phyloP scores from a whole-genome alignment of 1,140 invertebrate species.

The Lepidurus packardi region DNA sequence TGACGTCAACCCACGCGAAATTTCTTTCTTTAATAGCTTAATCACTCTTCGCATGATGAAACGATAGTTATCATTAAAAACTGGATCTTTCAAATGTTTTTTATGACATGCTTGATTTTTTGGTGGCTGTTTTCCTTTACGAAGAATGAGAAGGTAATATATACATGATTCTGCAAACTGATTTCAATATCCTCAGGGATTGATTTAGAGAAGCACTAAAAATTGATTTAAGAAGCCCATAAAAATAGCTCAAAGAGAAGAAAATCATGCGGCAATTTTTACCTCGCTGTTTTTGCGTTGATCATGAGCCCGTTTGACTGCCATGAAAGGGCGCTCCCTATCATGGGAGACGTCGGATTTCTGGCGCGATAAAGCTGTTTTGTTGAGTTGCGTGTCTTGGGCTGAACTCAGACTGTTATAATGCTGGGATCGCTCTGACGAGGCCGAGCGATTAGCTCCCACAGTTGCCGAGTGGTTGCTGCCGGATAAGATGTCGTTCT shows the following conservation, averaged over 20 bases:
- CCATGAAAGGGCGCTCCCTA: conserved; percentile 57
- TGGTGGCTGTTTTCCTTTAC: neutral
- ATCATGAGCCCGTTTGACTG: conserved; percentile 59
- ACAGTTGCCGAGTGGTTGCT: conserved; percentile 52
- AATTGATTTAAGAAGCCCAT: neutral
- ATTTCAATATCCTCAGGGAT: neutral
- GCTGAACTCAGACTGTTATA: conserved; percentile 35
- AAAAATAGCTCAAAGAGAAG: neutral
- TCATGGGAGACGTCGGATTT: conserved; percentile 49
- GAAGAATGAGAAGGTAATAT: neutral
- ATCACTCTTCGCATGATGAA: too few species aligned
- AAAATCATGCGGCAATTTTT: neutral
- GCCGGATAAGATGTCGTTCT: conserved; percentile 43
- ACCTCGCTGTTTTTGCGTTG: conserved; percentile 38
- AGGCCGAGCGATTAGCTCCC: conserved; percentile 47
- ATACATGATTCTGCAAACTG: neutral
- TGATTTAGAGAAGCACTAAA: neutral
- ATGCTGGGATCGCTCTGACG: conserved; percentile 40
- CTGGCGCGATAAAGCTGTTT: conserved; percentile 46
- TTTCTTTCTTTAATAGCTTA: too few species aligned
- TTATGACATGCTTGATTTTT: neutral
- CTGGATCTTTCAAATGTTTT: neutral
- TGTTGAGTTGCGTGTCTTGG: conserved; percentile 35
- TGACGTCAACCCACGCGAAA: too few species aligned
- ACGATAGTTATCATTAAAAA: too few species aligned